These are phyloP conservation scores for Dryomyza anilis DNA, from an alignment of 2,888 invertebrate genomes.

Conservation along the genomic window DNA sequence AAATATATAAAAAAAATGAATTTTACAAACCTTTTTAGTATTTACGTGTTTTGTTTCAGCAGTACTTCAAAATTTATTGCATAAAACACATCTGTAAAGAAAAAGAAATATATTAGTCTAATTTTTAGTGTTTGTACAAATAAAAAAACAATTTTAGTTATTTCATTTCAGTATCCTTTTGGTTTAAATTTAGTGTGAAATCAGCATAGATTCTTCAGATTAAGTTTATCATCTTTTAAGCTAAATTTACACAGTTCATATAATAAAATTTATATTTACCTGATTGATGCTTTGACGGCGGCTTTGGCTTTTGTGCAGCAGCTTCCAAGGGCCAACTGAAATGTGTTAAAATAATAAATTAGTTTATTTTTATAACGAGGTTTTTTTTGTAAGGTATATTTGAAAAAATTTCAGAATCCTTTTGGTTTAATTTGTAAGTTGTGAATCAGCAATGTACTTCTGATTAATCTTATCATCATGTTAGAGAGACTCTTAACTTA, in stretches of 20 bases:
- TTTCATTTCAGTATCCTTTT: constrained; percentile 34
- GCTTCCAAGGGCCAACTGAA: not conserved
- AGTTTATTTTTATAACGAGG: not conserved
- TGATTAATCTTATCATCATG: constrained; percentile 32
- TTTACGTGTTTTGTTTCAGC: not conserved
- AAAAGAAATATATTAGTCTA: not conserved
- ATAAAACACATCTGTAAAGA: not conserved
- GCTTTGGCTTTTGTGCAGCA: not conserved
- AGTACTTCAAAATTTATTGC: not conserved
- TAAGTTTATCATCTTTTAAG: constrained; percentile 28
- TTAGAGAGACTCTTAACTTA: not conserved
- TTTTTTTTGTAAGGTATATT: too few relatives aligned
- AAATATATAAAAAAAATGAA: not conserved
- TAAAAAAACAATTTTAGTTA: too few relatives aligned
- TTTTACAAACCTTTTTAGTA: not conserved
- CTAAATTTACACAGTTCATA: not conserved
- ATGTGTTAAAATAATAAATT: too few relatives aligned
- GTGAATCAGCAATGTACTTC: constrained; percentile 28
- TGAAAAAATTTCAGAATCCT: constrained; percentile 33
- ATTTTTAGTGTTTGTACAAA: not conserved
- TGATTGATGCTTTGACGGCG: not conserved
- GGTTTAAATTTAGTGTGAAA: constrained; percentile 33
- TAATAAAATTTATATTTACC: not conserved
- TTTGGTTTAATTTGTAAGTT: constrained; percentile 34
- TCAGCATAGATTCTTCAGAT: constrained; percentile 35